Percentiles rank a stretch among this genome's conserved stretches.
phyloP scores from a whole-genome alignment of 2,888 invertebrate genomes.

The Apamea sordens region DNA sequence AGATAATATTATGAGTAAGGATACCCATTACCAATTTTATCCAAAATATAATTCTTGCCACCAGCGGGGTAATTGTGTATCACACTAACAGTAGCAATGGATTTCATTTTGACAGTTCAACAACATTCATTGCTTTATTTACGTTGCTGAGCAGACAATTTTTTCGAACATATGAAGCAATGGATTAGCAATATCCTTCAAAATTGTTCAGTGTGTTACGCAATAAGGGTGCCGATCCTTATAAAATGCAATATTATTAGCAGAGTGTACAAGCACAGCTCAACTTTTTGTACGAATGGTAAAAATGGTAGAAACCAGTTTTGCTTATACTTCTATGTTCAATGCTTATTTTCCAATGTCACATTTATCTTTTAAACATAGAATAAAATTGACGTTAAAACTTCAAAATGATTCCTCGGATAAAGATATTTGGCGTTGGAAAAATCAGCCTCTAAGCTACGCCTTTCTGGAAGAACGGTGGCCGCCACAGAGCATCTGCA shows the following conservation, averaged over 20 bases:
- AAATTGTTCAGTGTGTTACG: not conserved
- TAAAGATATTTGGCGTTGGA: not conserved
- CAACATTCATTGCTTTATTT: not conserved
- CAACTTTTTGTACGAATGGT: constrained; percentile 12
- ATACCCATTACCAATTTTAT: constrained; percentile 1
- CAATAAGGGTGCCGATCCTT: not conserved
- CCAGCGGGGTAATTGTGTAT: not conserved
- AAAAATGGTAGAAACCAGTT: constrained; percentile 1
- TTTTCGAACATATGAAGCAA: not conserved
- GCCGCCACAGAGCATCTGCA: not conserved
- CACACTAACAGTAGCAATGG: no score
- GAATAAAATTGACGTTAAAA: not conserved
- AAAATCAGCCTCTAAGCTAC: not conserved
- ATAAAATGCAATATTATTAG: constrained; percentile 13
- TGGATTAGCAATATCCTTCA: not conserved
- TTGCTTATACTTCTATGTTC: not conserved
- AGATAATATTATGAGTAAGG: constrained; percentile 28
- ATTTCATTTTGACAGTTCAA: not conserved
- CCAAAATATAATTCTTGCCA: not conserved
- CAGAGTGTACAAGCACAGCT: constrained; percentile 7
- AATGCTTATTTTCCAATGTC: not conserved
- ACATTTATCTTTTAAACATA: not conserved
- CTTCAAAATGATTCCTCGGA: not conserved
- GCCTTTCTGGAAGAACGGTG: not conserved
- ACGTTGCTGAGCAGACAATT: not conserved